Conservation (phyloP, 2,113 vertebrate species). For the Cyanoderma ruficeps region DNA sequence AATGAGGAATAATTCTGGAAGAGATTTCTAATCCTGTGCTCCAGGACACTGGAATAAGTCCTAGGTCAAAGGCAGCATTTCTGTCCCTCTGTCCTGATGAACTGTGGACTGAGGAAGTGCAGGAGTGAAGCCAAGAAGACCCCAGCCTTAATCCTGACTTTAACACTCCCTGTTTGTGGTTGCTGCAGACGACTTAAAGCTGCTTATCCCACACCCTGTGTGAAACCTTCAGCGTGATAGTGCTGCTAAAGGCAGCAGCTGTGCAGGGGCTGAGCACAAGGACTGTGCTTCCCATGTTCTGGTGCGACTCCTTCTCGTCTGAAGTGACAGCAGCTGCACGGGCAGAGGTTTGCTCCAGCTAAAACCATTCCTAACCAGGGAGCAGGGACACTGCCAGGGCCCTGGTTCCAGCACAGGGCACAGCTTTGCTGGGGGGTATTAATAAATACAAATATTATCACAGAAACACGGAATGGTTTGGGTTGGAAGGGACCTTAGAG, state of each 20-base stretch:
- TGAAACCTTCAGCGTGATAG: not conserved
- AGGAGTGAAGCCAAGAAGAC: not conserved
- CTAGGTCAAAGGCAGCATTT: not conserved
- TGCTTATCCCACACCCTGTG: not conserved
- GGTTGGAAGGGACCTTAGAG: not conserved
- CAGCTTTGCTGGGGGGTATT: not conserved
- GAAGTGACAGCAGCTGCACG: not conserved
- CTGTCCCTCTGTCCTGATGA: not conserved
- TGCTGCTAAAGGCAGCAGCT: not conserved
- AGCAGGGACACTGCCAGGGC: not conserved
- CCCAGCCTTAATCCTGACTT: not conserved
- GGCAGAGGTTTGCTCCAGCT: not conserved
- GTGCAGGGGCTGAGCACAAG: not conserved
- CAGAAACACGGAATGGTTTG: not conserved
- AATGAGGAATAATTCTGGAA: not conserved
- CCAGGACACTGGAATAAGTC: not conserved
- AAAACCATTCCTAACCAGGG: not conserved
- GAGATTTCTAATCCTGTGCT: not conserved
- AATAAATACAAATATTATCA: not conserved
- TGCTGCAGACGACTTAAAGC: not conserved
- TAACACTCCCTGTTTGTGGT: not conserved
- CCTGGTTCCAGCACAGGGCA: not conserved
- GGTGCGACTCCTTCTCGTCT: rapidly evolving
- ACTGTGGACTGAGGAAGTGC: not conserved
- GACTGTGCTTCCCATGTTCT: not conserved